These are phyloP conservation scores for Passer domesticus DNA, from an alignment of 2,113 vertebrate genomes.

Conservation along the genomic window DNA sequence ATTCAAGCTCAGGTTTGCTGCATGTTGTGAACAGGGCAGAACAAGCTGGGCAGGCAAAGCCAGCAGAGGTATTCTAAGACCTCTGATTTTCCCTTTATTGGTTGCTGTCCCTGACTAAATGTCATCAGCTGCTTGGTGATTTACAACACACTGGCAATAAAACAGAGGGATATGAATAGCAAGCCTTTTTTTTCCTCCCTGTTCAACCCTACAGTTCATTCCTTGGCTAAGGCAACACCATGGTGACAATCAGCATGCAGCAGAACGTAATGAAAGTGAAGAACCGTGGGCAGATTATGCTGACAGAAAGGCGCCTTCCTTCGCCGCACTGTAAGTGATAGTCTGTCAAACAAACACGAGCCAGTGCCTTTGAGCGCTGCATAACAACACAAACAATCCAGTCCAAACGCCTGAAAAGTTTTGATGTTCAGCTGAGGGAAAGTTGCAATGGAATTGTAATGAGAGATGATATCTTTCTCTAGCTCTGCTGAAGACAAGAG, in stretches of 20 bases:
- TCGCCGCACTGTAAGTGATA: slow-evolving; percentile 6
- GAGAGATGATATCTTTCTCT: not conserved
- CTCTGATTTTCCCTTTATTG: slow-evolving; percentile 10
- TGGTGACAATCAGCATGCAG: slow-evolving; percentile 39
- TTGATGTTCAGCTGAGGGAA: not conserved
- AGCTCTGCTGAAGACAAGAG: not conserved
- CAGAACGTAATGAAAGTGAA: slow-evolving; percentile 52
- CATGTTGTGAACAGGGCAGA: not conserved
- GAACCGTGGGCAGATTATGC: slow-evolving; percentile 22
- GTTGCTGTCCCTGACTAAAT: slow-evolving; percentile 48
- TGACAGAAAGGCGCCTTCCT: not conserved
- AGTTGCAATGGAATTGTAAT: not conserved
- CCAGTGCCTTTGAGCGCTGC: not conserved
- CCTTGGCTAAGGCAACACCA: slow-evolving; percentile 34
- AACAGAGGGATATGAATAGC: not conserved
- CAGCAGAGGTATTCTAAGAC: not conserved
- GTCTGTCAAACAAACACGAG: not conserved
- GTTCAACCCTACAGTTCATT: slow-evolving; percentile 15
- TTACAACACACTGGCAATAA: slow-evolving; percentile 61
- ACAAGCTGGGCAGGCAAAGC: slow-evolving; percentile 3
- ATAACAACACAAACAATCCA: slow-evolving; percentile 5
- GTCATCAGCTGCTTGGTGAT: slow-evolving; percentile 47
- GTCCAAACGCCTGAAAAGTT: slow-evolving; percentile 8
- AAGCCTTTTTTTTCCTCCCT: not conserved
- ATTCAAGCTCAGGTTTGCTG: not conserved